Conservation (phyloP, 2,797 vertebrate species). For the Parambassis ranga region DNA sequence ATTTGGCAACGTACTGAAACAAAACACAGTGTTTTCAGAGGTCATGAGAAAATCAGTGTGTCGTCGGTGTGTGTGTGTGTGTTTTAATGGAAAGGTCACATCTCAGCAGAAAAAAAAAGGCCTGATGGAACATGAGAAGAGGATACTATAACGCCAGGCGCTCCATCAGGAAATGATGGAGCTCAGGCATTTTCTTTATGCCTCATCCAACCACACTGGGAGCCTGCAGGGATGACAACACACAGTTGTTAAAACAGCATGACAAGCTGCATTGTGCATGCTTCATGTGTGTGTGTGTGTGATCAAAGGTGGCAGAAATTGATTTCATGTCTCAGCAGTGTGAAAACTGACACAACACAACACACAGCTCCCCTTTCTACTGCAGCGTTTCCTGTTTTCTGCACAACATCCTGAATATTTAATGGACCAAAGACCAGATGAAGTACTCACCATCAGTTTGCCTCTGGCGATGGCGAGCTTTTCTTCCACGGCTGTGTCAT, state of each 20-base stretch:
- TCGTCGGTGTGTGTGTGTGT: too few species aligned
- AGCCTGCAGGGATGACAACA: constrained; percentile 70
- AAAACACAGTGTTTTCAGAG: constrained; percentile 19
- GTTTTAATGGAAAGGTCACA: constrained; percentile 1
- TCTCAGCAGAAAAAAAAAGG: not conserved
- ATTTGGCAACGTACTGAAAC: constrained; percentile 13
- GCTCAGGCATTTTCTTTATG: constrained; percentile 87
- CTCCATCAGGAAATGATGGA: constrained; percentile 84
- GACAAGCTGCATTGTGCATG: not conserved
- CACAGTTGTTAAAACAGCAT: constrained; percentile 37
- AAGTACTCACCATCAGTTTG: constrained; percentile 76
- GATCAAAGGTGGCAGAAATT: constrained; percentile 38
- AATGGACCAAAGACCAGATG: not conserved
- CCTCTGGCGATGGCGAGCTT: constrained; percentile 66
- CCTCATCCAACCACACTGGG: constrained; percentile 86
- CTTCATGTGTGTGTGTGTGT: not conserved
- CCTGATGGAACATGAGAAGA: constrained; percentile 8
- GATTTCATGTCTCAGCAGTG: constrained; percentile 19
- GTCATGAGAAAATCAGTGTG: constrained; percentile 44
- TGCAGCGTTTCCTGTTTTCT: too few species aligned
- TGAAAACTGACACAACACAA: not conserved
- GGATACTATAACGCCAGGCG: constrained; percentile 86
- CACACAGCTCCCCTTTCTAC: not conserved
- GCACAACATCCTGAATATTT: not conserved
- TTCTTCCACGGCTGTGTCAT: constrained; percentile 45